Conservation (phyloP, 2,113 vertebrate species). For the Cochlearius cochlearius region DNA sequence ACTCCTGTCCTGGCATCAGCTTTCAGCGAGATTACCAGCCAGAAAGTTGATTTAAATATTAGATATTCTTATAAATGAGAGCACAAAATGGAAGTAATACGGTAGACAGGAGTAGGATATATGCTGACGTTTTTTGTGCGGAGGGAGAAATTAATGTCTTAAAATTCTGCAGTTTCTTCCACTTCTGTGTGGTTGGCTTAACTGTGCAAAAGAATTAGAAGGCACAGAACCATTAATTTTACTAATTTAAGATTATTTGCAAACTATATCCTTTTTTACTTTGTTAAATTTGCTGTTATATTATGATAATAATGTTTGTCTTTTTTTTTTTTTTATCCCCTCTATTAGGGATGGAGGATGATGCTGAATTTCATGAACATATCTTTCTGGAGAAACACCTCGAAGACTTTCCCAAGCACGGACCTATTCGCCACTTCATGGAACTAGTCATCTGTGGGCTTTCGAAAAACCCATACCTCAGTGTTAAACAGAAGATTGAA, state of each 20-base stretch:
- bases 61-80: not conserved
- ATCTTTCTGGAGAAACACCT: constrained; percentile 91
- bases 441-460: constrained; percentile 91
- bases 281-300: not conserved
- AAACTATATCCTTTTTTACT: not conserved
- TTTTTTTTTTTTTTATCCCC: not conserved
- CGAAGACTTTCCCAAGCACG: constrained; percentile 84
- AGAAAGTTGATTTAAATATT: not conserved
- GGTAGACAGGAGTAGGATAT: not conserved
- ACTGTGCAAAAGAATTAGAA: not conserved
- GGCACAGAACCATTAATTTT: not conserved
- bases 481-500: constrained; percentile 86
- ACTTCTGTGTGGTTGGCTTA: not conserved
- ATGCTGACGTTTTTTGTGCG: not conserved
- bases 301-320: not conserved
- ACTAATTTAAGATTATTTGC: not conserved
- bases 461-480: constrained; percentile 87
- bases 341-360: constrained; percentile 86
- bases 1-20: not conserved
- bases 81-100: not conserved
- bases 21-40: not conserved
- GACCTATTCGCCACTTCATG: constrained; percentile 95
- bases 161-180: not conserved
- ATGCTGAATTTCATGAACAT: constrained; percentile 92
- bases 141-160: not conserved